Evolutionary conservation across 2,113 vertebrate genomes (phyloP).

Genomic region (Brienomyrus brachyistius): DNA sequence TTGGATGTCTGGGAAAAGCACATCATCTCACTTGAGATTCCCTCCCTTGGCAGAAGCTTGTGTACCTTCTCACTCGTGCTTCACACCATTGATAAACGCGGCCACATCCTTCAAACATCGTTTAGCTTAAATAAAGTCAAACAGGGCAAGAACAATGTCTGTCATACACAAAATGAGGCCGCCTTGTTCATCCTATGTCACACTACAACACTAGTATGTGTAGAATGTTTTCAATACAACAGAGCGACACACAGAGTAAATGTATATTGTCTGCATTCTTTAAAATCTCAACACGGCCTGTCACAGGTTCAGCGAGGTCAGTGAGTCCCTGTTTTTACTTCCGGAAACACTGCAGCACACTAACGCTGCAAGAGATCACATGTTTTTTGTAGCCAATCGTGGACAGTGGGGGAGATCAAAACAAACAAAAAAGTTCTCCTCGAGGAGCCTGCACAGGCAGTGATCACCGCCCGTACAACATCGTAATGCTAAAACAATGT

Average conservation of each 20-base stretch:
- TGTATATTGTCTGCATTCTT: background rate
- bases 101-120: background rate
- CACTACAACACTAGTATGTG: background rate
- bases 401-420: background rate
- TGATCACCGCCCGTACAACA: background rate
- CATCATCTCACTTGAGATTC: background rate
- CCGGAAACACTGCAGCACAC: background rate
- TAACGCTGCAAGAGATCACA: background rate
- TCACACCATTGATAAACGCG: background rate
- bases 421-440: background rate
- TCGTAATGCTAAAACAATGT: too few relatives aligned
- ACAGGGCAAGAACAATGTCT: background rate
- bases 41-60: background rate
- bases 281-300: background rate
- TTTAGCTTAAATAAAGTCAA: background rate
- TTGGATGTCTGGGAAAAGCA: background rate
- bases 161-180: background rate
- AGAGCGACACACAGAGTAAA: background rate
- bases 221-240: background rate
- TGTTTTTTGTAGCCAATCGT: background rate
- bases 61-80: background rate
- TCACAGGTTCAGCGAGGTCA: background rate
- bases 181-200: background rate
- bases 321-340: background rate
- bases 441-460: background rate